phyloP scores from a whole-genome alignment of 2,888 invertebrate species.

The Cheilosia urbana region DNA sequence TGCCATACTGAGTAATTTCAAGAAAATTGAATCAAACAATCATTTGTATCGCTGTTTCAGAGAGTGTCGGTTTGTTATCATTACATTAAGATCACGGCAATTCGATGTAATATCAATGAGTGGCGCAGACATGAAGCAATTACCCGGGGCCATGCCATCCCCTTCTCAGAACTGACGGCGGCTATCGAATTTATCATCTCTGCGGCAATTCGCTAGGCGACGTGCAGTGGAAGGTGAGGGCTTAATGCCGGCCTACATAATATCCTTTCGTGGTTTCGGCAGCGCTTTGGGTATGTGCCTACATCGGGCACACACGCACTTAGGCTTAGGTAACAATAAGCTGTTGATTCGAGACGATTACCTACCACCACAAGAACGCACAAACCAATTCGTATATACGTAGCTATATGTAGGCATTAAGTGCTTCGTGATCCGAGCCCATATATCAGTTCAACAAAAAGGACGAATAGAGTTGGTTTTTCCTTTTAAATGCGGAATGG shows the following conservation, averaged over 20 bases:
- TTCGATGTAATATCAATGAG: slow-evolving; percentile 71
- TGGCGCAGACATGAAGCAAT: slow-evolving; percentile 69
- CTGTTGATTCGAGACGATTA: slow-evolving; percentile 69
- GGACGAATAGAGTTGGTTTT: slow-evolving; percentile 53
- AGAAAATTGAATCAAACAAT: slow-evolving; percentile 66
- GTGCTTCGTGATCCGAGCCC: slow-evolving; percentile 68
- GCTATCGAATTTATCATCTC: slow-evolving; percentile 58
- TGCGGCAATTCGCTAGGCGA: slow-evolving; percentile 31
- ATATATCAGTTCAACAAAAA: slow-evolving; percentile 62
- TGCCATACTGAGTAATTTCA: slow-evolving; percentile 63
- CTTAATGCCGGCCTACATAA: slow-evolving; percentile 14
- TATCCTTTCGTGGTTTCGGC: slow-evolving; percentile 39
- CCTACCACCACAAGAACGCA: slow-evolving; percentile 51
- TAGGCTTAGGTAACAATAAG: slow-evolving; percentile 27
- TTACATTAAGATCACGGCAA: slow-evolving; percentile 65
- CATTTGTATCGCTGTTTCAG: slow-evolving; percentile 31
- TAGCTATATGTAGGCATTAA: slow-evolving; percentile 37
- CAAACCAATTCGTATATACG: slow-evolving; percentile 35
- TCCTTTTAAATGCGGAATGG: slow-evolving; percentile 50
- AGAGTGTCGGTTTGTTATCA: slow-evolving; percentile 53
- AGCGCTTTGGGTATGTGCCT: background rate
- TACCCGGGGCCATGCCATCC: slow-evolving; percentile 25
- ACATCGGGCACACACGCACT: background rate
- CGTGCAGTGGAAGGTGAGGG: slow-evolving; percentile 1
- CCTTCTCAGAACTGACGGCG: background rate